Evolutionary conservation across 92 coral and sea anemone species (phyloP).

Genomic region (Porites evermanni): DNA sequence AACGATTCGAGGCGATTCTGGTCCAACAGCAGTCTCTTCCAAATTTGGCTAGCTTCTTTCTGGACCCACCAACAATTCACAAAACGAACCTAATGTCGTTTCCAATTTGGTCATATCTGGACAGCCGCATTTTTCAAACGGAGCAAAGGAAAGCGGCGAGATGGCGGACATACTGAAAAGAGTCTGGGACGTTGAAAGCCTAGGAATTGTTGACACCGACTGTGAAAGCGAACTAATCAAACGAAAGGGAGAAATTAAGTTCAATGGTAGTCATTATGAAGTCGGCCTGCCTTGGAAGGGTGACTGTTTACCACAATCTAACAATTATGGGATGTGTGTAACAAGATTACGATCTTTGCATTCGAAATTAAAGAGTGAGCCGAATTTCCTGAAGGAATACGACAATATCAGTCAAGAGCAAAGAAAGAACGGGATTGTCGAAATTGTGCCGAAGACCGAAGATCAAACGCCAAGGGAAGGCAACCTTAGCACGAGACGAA

Average conservation of each 20-base stretch:
- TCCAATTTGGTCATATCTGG: constrained; percentile 21
- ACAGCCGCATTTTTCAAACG: neutral
- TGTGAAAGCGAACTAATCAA: neutral
- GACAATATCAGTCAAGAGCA: constrained; percentile 9
- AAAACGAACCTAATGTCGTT: neutral
- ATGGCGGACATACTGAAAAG: constrained; percentile 24
- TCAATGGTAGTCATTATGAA: constrained; percentile 34
- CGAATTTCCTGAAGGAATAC: constrained; percentile 42
- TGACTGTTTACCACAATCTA: constrained; percentile 13
- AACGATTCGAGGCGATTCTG: constrained; percentile 35
- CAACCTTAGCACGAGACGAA: neutral
- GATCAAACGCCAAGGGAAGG: neutral
- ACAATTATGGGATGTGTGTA: constrained; percentile 29
- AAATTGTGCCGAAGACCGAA: neutral
- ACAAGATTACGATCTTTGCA: constrained; percentile 47
- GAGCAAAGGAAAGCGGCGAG: neutral
- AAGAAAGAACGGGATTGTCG: neutral
- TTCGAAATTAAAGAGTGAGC: constrained; percentile 32
- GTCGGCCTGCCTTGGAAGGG: constrained; percentile 28
- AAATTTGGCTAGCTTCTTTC: constrained; percentile 29
- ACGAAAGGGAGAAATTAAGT: constrained; percentile 33
- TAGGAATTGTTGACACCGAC: constrained; percentile 37
- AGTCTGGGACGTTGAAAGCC: constrained; percentile 56
- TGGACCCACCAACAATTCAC: neutral
- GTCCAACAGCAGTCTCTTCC: constrained; percentile 42